phyloP scores from a whole-genome alignment of 2,888 invertebrate species.

The Tinea semifulvella region DNA sequence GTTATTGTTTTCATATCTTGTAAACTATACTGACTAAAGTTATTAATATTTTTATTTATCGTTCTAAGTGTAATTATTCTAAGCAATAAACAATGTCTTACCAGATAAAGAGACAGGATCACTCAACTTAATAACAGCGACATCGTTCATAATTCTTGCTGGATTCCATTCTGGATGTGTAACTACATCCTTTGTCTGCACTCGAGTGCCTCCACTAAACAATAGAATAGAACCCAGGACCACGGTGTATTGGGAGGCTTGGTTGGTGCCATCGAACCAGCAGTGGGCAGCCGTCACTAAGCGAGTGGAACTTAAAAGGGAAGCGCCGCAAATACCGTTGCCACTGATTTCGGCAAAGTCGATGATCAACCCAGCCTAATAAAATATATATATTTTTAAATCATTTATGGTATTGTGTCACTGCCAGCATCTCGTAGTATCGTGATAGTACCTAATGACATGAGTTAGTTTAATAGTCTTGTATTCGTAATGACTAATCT shows the following conservation, averaged over 20 bases:
- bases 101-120: conserved; percentile 18
- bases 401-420: too few relatives aligned
- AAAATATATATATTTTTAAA: too few relatives aligned
- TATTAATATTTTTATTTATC: too few relatives aligned
- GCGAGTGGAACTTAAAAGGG: conserved; percentile 27
- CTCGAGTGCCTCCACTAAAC: conserved; percentile 32
- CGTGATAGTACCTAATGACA: too few relatives aligned
- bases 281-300: conserved; percentile 37
- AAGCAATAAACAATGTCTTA: too few relatives aligned
- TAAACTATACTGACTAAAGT: too few relatives aligned
- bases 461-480: too few relatives aligned
- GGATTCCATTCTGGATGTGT: conserved; percentile 34
- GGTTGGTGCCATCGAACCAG: conserved; percentile 35
- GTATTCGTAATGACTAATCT: too few relatives aligned
- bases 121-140: conserved; percentile 34
- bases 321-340: conserved; percentile 35
- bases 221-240: conserved; percentile 29
- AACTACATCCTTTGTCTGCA: conserved; percentile 27
- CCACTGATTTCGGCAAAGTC: conserved; percentile 18
- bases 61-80: too few relatives aligned
- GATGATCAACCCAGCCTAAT: conserved; percentile 29
- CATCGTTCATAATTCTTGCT: conserved; percentile 29
- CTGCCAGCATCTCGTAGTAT: too few relatives aligned
- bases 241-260: conserved; percentile 21
- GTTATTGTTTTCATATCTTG: too few relatives aligned